Evolutionary conservation across 2,797 vertebrate species (phyloP), one percentile per base, ranked within the genome.

Genomic region (Pseudochromis fuscus): DNA sequence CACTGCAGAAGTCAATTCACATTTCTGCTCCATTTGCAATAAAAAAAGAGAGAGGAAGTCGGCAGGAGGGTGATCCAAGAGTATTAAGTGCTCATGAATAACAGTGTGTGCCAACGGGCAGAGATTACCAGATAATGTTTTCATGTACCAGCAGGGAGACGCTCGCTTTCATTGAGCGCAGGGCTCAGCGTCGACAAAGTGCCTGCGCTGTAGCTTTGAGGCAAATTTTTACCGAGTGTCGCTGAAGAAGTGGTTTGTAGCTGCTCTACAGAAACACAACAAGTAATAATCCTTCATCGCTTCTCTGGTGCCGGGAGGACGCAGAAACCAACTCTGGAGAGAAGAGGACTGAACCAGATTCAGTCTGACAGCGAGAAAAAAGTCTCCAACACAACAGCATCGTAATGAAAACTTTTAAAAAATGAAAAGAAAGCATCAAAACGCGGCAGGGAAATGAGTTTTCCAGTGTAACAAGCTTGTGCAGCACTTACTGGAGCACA

Each of bases 121-220:
- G 33, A 87, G 84, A 84, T 89, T 85, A 86, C 44, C 75, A 76
- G 79, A 86, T 83, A 81, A 78, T 80, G 83, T 87, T 83, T 83
- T 63, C 67, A 27, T 77, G 83, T 73, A 75, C 18, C 59, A 28
- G 66, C 57, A 49, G 82, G 58, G 72, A 77, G 68, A 76, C n/a
- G 24, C 75, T 62, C 1, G 27, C 73, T 59, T 60, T 74, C 45
- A 42, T 19, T 42, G 60, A 76, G 74, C n/a, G 13, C 35, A 12
- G 19, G n/a, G 62, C 52, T 83, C 72, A 55, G 71, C 75, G 25
- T 69, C 55, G 4, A 73, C 67, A 70, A 73, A 85, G 60, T 62
- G 64, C 59, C 58, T 61, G 40, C 4, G 13, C 62, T 75, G 62
- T 52, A 58, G 77, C 82, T 83, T 6, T 33, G 38, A 82, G 80